These are phyloP conservation scores for Noctua comes DNA, from an alignment of 2,888 invertebrate species.

Conservation along the genomic window DNA sequence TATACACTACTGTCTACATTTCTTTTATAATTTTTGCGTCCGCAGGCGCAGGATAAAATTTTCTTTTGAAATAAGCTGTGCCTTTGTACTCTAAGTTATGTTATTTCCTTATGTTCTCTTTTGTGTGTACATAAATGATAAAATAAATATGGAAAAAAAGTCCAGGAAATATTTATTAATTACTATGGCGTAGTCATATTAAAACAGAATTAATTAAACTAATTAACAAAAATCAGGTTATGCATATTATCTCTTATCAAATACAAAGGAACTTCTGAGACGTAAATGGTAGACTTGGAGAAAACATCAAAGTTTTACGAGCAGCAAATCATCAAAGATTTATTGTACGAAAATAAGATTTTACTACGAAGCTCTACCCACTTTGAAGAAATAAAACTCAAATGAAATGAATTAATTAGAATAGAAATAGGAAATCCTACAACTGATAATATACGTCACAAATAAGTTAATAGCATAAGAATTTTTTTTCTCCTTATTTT, in stretches of 20 bases:
- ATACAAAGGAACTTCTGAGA: conserved; percentile 35
- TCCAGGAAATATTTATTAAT: neutral
- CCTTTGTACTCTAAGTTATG: too few species aligned
- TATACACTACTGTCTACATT: neutral
- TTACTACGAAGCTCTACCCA: conserved; percentile 41
- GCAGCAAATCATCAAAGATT: conserved; percentile 60
- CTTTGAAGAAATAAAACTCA: conserved; percentile 45
- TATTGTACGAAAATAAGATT: conserved; percentile 54
- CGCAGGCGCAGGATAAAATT: too few species aligned
- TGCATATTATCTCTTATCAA: conserved; percentile 21
- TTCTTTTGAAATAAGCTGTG: too few species aligned
- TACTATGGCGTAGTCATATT: neutral
- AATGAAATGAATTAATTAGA: conserved; percentile 38
- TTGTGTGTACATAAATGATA: too few species aligned
- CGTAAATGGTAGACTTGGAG: conserved; percentile 29
- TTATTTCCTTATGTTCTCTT: too few species aligned
- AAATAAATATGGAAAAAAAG: neutral
- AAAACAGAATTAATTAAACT: neutral
- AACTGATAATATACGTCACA: conserved; percentile 17
- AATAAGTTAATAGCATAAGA: neutral
- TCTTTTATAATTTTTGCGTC: neutral
- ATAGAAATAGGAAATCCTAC: conserved; percentile 27
- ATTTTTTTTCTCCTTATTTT: too few species aligned
- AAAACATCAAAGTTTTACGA: conserved; percentile 55
- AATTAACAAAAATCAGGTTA: conserved; percentile 8